Evolutionary conservation across 2,797 vertebrate species (phyloP).

Genomic region (Arctocebus calabarensis): DNA sequence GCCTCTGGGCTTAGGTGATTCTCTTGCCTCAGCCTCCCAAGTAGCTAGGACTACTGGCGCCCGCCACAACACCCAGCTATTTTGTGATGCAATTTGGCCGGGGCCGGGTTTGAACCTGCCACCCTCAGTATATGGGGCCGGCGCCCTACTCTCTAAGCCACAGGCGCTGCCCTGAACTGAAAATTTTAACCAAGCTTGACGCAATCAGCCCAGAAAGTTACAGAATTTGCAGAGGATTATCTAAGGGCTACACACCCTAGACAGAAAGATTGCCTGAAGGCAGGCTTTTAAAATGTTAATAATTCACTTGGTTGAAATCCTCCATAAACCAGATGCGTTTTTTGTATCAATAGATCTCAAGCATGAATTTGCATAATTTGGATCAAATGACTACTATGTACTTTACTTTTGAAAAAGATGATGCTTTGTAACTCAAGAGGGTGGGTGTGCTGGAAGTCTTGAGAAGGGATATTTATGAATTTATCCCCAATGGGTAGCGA

Average conservation of each 20-base stretch:
- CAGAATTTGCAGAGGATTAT: neutral
- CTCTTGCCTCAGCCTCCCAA: no score
- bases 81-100: no score
- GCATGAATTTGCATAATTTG: conserved; percentile 33
- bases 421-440: conserved; percentile 20
- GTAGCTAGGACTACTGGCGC: no score
- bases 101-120: no score
- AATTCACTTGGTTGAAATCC: conserved; percentile 47
- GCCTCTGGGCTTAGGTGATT: no score
- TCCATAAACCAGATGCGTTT: neutral
- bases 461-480: conserved; percentile 4
- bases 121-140: no score
- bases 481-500: neutral
- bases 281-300: conserved; percentile 36
- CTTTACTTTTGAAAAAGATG: conserved; percentile 50
- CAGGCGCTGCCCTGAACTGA: no score
- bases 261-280: conserved; percentile 6
- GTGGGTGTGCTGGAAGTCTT: conserved; percentile 13
- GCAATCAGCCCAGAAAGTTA: neutral
- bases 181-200: neutral
- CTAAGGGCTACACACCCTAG: neutral
- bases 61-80: no score
- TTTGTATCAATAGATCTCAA: conserved; percentile 39
- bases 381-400: conserved; percentile 34
- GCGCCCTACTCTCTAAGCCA: no score